Percentiles rank a stretch among this genome's conserved stretches.
Evolutionary conservation across 92 coral and sea anemone genomes (phyloP).

Genomic region (Epizoanthus rinbou): DNA sequence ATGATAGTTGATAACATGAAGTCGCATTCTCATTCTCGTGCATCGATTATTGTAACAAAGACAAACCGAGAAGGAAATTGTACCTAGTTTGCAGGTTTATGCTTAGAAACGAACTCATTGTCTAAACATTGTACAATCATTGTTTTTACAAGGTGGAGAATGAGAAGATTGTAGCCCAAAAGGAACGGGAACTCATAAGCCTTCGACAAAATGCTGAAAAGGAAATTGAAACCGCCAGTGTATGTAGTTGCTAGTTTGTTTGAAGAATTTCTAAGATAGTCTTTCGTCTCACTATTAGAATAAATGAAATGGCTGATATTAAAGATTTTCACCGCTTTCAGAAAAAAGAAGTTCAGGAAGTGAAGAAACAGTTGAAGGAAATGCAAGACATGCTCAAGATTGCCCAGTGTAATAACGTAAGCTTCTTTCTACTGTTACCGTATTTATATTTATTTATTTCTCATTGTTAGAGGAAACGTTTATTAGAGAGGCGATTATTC

Average conservation of each 20-base stretch:
- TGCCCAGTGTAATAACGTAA: constrained; percentile 25
- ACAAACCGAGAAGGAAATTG: too few relatives aligned
- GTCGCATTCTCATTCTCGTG: too few relatives aligned
- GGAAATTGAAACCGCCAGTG: constrained; percentile 50
- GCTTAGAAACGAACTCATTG: too few relatives aligned
- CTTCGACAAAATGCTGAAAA: constrained; percentile 68
- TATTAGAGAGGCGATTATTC: not conserved
- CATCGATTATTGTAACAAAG: too few relatives aligned
- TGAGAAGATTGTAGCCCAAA: constrained; percentile 95
- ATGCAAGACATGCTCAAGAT: constrained; percentile 39
- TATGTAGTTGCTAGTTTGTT: not conserved
- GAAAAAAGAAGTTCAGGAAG: constrained; percentile 51
- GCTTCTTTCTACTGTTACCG: not conserved
- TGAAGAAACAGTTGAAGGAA: constrained; percentile 40
- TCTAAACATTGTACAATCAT: too few relatives aligned
- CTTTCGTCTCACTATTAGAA: not conserved
- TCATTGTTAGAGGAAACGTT: not conserved
- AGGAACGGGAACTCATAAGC: constrained; percentile 83
- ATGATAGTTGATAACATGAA: too few relatives aligned
- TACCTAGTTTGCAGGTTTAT: too few relatives aligned
- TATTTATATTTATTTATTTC: not conserved
- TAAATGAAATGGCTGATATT: too few relatives aligned
- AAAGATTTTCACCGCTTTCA: not conserved
- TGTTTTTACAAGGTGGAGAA: constrained; percentile 76
- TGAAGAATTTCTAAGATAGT: not conserved